A percentile compares a stretch with the other conserved stretches of the same genome.
phyloP scores from a whole-genome alignment of 1,140 invertebrate species.

The Ganaspis sp. region DNA sequence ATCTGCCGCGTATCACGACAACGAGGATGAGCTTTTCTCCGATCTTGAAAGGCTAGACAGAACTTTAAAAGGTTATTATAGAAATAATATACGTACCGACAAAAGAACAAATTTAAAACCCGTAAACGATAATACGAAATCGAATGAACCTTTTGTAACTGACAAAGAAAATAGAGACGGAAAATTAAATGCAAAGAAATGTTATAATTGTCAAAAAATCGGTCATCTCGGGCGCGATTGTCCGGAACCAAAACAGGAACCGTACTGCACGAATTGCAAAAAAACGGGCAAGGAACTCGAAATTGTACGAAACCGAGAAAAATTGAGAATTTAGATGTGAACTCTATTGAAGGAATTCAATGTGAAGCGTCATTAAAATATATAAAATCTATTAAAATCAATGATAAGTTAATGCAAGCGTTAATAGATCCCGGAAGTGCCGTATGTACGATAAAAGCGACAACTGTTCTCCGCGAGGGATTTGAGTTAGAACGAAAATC shows the following conservation, averaged over 20 bases:
- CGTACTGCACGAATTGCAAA: conserved; percentile 35
- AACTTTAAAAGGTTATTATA: neutral
- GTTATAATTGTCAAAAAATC: conserved; percentile 40
- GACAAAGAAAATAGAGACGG: neutral
- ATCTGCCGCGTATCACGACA: conserved; percentile 11
- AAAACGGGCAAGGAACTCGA: conserved; percentile 39
- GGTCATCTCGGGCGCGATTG: conserved; percentile 41
- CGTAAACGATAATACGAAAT: neutral
- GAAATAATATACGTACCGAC: neutral
- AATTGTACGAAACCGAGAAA: conserved; percentile 27
- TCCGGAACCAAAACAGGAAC: conserved; percentile 34
- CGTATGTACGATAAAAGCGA: conserved; percentile 34
- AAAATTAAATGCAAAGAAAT: neutral
- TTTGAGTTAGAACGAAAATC: conserved; percentile 8
- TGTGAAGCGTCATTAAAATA: conserved; percentile 32
- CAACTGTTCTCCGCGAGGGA: neutral
- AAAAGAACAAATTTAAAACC: neutral
- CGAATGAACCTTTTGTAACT: neutral
- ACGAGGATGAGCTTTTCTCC: conserved; percentile 30
- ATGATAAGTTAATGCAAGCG: conserved; percentile 8
- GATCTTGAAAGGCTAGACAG: conserved; percentile 34
- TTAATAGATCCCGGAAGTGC: conserved; percentile 32
- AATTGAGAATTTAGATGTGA: neutral
- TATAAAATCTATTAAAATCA: conserved; percentile 31
- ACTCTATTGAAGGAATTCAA: neutral